Conservation (phyloP, 2,888 invertebrate species). For the Diarsia brunnea region DNA sequence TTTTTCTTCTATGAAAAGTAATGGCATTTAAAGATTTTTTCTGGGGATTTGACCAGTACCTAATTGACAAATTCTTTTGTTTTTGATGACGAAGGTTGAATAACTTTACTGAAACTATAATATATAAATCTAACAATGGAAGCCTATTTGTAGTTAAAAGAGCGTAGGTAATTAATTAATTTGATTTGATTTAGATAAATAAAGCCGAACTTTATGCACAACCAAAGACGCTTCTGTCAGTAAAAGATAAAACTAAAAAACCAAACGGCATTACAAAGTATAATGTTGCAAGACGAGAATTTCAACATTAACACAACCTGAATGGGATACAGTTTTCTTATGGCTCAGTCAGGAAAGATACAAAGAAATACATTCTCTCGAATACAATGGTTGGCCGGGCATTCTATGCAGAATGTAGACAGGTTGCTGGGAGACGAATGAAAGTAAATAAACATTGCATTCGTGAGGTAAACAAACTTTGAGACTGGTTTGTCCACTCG, state of each 20-base stretch:
- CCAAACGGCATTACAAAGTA: constrained; percentile 21
- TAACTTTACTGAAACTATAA: neutral
- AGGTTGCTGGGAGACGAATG: constrained; percentile 78
- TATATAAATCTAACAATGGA: neutral
- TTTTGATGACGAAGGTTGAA: constrained; percentile 2
- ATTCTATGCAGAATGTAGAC: constrained; percentile 70
- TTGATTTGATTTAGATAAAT: neutral
- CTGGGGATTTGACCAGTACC: neutral
- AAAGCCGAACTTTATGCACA: neutral
- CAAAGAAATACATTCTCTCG: constrained; percentile 50
- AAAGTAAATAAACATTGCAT: constrained; percentile 88
- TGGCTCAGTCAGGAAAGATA: constrained; percentile 24
- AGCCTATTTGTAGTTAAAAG: neutral
- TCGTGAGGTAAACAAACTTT: constrained; percentile 87
- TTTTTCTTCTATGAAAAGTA: neutral
- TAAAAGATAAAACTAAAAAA: constrained; percentile 4
- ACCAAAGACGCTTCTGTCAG: neutral
- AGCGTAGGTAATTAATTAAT: too few relatives aligned
- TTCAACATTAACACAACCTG: constrained; percentile 39
- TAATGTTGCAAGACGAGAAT: constrained; percentile 47
- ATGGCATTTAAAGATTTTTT: neutral
- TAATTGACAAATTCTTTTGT: neutral
- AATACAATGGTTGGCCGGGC: constrained; percentile 61
- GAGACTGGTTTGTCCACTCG: constrained; percentile 78
- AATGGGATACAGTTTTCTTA: constrained; percentile 45